Conservation (phyloP, 1,140 invertebrate genomes). For the Drosophila nasuta region DNA sequence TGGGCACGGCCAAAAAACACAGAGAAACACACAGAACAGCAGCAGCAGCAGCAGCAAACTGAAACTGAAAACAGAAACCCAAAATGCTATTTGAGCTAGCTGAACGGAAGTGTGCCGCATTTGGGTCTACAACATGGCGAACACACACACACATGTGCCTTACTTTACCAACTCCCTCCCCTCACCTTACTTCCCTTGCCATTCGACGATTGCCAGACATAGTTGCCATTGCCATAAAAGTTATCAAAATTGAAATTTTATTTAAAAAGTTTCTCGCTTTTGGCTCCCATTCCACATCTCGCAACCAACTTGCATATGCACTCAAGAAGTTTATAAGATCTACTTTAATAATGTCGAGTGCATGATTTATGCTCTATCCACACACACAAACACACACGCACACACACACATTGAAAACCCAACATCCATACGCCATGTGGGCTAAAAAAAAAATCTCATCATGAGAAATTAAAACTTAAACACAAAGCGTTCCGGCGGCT, state of each 20-base stretch:
- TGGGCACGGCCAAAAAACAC: conserved; percentile 21
- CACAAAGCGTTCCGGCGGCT: conserved; percentile 47
- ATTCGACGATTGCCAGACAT: not conserved
- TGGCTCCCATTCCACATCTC: conserved; percentile 1
- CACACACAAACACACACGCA: not conserved
- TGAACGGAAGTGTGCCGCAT: conserved; percentile 44
- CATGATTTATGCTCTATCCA: conserved; percentile 62
- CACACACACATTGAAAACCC: not conserved
- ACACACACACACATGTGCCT: conserved; percentile 17
- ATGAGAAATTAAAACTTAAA: conserved; percentile 79
- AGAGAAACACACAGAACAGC: conserved; percentile 2
- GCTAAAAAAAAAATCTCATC: conserved; percentile 60
- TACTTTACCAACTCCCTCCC: not conserved
- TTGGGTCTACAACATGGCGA: conserved; percentile 13
- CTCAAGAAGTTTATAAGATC: conserved; percentile 76
- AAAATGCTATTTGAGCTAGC: conserved; percentile 34
- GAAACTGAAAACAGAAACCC: conserved; percentile 17
- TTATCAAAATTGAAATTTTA: conserved; percentile 79
- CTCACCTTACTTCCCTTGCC: not conserved
- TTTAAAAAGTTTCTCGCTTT: conserved; percentile 60
- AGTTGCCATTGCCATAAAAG: conserved; percentile 58
- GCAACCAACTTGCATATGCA: conserved; percentile 46
- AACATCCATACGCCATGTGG: conserved; percentile 11
- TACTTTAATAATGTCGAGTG: conserved; percentile 82
- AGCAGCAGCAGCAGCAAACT: not conserved